Percentiles rank a stretch among this genome's conserved stretches.
Evolutionary conservation across 2,888 invertebrate species (phyloP).

Genomic region (Operophtera brumata): DNA sequence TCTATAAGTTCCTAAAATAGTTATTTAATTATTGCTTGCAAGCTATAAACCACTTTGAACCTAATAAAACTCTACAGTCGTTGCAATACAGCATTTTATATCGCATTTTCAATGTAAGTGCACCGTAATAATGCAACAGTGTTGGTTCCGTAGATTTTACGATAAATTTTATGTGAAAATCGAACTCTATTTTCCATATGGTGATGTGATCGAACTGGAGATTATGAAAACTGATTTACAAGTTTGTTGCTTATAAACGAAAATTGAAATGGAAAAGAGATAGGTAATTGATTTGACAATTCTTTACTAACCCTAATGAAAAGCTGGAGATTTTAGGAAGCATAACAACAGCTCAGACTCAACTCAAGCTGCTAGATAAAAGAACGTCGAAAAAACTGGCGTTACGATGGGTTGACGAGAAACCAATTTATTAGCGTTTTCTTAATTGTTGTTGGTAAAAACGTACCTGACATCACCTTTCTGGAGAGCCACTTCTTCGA

Average conservation of each 20-base stretch:
- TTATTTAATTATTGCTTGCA: neutral
- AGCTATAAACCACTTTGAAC: conserved; percentile 1
- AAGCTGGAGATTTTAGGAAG: no score
- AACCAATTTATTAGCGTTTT: no score
- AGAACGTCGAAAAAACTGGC: no score
- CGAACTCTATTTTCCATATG: conserved; percentile 8
- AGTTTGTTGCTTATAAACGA: neutral
- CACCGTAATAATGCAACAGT: conserved; percentile 26
- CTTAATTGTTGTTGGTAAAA: neutral
- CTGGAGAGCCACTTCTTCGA: conserved; percentile 89
- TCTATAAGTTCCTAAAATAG: no score
- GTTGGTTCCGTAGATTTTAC: conserved; percentile 28
- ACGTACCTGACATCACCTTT: conserved; percentile 88
- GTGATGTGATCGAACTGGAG: neutral
- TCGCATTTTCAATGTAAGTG: conserved; percentile 26
- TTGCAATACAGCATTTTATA: conserved; percentile 27
- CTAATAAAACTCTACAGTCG: conserved; percentile 20
- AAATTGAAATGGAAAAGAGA: no score
- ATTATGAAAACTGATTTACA: conserved; percentile 4
- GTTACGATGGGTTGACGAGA: no score
- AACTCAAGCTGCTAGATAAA: no score
- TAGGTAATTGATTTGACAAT: no score
- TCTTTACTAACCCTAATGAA: no score
- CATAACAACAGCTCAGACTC: no score
- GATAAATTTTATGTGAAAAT: conserved; percentile 26